Percentiles rank a stretch among this genome's conserved stretches.
Conservation (phyloP, 2,888 invertebrate species). For the Spatulosminthurus flaviceps region DNA sequence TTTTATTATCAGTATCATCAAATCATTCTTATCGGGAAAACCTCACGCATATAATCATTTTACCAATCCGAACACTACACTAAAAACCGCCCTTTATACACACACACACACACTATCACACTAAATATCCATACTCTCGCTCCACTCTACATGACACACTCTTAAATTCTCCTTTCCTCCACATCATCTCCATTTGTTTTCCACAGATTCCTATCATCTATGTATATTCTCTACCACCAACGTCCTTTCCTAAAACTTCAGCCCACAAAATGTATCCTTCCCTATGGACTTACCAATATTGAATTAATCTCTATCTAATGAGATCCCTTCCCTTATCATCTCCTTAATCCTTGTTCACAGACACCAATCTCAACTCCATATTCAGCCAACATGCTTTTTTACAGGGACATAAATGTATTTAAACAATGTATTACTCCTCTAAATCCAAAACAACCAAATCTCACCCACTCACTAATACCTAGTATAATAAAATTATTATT, state of each 20-base stretch:
- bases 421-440: too few species aligned
- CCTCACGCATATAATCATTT: constrained; percentile 63
- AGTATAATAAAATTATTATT: too few species aligned
- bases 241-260: too few species aligned
- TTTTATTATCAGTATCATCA: constrained; percentile 61
- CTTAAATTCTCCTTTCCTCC: constrained; percentile 3
- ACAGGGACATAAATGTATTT: not conserved
- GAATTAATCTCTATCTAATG: constrained; percentile 18
- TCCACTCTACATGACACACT: constrained; percentile 1
- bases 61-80: constrained; percentile 35
- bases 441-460: too few species aligned
- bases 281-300: constrained; percentile 4
- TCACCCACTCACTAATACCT: too few species aligned
- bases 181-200: not conserved
- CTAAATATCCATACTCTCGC: not conserved
- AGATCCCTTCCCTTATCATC: constrained; percentile 11
- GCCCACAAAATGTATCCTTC: not conserved
- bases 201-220: not conserved
- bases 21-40: constrained; percentile 62
- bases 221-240: too few species aligned
- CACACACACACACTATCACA: constrained; percentile 1
- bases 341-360: constrained; percentile 13
- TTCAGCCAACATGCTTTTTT: too few species aligned
- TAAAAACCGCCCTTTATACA: too few species aligned
- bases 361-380: not conserved